Conservation (phyloP, 2,888 invertebrate species). For the Oscheius sp. region DNA sequence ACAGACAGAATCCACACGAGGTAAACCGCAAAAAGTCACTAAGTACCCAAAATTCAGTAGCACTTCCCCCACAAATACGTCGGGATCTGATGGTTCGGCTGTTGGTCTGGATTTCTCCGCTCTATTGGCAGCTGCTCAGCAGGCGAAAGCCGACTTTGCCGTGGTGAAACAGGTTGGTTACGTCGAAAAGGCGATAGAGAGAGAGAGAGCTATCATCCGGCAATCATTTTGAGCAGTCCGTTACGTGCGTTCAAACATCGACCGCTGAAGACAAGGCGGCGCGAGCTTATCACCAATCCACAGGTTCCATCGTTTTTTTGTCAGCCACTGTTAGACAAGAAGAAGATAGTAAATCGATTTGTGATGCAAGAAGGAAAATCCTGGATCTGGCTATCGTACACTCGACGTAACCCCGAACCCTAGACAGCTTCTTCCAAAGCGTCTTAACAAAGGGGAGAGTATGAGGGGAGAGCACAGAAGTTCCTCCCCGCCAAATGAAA, state of each 20-base stretch:
- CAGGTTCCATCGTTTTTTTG: constrained; percentile 22
- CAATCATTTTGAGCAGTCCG: neutral
- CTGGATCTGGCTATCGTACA: too few species aligned
- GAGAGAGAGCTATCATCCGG: too few species aligned
- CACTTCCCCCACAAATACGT: constrained; percentile 52
- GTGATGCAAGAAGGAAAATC: too few species aligned
- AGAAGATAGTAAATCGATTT: too few species aligned
- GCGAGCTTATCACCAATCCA: neutral
- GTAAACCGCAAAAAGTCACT: neutral
- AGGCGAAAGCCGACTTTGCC: constrained; percentile 12
- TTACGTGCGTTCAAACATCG: neutral
- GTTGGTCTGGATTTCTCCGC: constrained; percentile 27
- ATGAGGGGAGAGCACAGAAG: too few species aligned
- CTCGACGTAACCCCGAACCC: too few species aligned
- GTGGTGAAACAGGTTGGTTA: constrained; percentile 14
- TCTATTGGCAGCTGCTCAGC: constrained; percentile 25
- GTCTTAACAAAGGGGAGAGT: too few species aligned
- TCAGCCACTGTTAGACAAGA: constrained; percentile 27
- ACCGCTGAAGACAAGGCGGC: neutral
- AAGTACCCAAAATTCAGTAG: constrained; percentile 21
- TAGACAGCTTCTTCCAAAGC: too few species aligned
- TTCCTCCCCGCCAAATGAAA: too few species aligned
- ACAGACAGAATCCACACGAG: constrained; percentile 24
- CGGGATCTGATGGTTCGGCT: constrained; percentile 45
- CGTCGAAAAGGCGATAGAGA: neutral